These are phyloP conservation scores for Bruchidius siliquastri DNA, from an alignment of 2,888 invertebrate species.

Conservation along the genomic window DNA sequence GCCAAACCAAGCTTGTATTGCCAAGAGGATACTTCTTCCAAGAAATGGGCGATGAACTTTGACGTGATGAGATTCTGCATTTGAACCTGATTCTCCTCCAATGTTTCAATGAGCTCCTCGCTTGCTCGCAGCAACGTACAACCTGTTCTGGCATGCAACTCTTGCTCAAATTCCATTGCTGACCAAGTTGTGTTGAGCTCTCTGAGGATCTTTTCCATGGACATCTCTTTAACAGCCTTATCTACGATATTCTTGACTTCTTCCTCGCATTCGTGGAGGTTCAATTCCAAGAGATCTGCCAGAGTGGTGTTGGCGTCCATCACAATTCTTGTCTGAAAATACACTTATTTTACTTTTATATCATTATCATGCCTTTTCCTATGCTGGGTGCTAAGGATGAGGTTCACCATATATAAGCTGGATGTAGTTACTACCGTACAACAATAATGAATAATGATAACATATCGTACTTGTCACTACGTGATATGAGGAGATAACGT, in stretches of 20 bases:
- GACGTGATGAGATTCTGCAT: constrained; percentile 95
- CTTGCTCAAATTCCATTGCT: constrained; percentile 88
- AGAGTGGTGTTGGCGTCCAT: constrained; percentile 91
- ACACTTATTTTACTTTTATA: too few species aligned
- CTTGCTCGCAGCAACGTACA: constrained; percentile 82
- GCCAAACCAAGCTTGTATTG: constrained; percentile 88
- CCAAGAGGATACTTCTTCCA: constrained; percentile 92
- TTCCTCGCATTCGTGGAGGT: constrained; percentile 94
- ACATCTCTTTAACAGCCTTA: constrained; percentile 97
- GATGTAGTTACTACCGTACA: too few species aligned
- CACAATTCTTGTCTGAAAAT: constrained; percentile 78
- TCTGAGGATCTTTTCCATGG: constrained; percentile 92
- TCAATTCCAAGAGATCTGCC: constrained; percentile 84
- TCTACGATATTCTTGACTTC: constrained; percentile 97
- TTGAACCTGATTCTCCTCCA: constrained; percentile 97
- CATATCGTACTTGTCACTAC: too few species aligned
- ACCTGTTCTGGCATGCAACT: constrained; percentile 82
- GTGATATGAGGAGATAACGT: too few species aligned
- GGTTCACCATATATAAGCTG: too few species aligned
- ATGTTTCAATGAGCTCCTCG: constrained; percentile 92
- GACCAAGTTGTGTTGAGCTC: constrained; percentile 91
- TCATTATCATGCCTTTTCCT: too few species aligned
- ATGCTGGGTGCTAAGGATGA: too few species aligned
- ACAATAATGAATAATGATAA: too few species aligned
- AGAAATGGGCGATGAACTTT: constrained; percentile 93